Conservation (phyloP, 2,888 invertebrate species). For the Acanthosepion lycidas region DNA sequence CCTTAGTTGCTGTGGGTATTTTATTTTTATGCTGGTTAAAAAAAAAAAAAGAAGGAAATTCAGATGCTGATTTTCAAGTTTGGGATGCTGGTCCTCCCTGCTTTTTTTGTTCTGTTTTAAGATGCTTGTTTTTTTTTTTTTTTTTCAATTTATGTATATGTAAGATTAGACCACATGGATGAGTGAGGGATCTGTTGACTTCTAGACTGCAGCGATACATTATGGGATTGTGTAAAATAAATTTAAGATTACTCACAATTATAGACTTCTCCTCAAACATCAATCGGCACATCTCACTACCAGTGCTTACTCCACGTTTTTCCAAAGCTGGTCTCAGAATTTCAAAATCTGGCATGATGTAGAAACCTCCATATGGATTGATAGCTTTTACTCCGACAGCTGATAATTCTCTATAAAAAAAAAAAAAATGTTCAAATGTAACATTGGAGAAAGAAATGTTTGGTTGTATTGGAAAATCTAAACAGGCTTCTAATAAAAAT, state of each 20-base stretch:
- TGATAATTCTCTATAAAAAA: conserved; percentile 62
- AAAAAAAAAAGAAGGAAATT: no score
- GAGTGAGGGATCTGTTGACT: not conserved
- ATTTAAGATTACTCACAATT: conserved; percentile 61
- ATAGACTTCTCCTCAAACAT: conserved; percentile 70
- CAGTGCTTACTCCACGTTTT: conserved; percentile 63
- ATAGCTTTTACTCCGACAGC: conserved; percentile 67
- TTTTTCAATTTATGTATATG: no score
- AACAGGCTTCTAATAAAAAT: no score
- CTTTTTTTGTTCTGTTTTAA: no score
- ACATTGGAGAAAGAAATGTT: no score
- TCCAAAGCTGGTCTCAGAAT: conserved; percentile 58
- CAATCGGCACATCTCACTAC: conserved; percentile 69
- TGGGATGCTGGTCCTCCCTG: no score
- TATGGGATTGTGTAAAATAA: not conserved
- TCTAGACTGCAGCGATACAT: not conserved
- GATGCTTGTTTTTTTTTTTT: no score
- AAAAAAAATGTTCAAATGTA: not conserved
- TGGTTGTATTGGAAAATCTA: no score
- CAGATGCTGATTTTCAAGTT: no score
- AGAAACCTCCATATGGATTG: conserved; percentile 68
- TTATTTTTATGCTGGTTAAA: no score
- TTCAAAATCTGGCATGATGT: conserved; percentile 73
- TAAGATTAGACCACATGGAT: not conserved
- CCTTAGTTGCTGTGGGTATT: no score